These are phyloP conservation scores for Heliconius sara DNA, from an alignment of 2,888 invertebrate genomes.

Conservation along the genomic window DNA sequence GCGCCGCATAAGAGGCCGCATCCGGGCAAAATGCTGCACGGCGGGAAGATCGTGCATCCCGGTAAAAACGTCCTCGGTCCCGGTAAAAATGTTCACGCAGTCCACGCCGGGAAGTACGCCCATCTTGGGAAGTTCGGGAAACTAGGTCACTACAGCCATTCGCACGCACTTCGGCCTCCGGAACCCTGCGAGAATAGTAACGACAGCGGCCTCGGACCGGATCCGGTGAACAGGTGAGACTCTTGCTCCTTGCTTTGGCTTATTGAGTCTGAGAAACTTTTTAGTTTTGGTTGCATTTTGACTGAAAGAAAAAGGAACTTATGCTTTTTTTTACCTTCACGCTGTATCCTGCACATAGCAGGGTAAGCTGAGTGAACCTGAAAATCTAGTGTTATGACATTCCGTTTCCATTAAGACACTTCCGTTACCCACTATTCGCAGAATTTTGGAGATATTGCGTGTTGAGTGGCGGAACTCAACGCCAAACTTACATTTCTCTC, in stretches of 20 bases:
- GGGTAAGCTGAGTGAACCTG: too few relatives aligned
- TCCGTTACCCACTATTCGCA: too few relatives aligned
- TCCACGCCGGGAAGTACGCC: slow-evolving; percentile 54
- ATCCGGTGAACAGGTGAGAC: slow-evolving; percentile 83
- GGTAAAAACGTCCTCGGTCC: slow-evolving; percentile 65
- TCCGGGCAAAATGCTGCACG: slow-evolving; percentile 75
- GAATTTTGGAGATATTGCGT: too few relatives aligned
- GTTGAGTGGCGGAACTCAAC: too few relatives aligned
- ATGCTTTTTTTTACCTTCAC: too few relatives aligned
- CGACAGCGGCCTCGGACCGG: slow-evolving; percentile 94
- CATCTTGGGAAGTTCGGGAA: slow-evolving; percentile 75
- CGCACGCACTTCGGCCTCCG: slow-evolving; percentile 77
- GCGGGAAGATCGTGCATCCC: slow-evolving; percentile 76
- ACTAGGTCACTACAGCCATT: slow-evolving; percentile 73
- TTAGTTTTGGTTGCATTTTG: neutral
- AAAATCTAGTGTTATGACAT: too few relatives aligned
- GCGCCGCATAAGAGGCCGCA: slow-evolving; percentile 86
- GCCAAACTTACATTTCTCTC: too few relatives aligned
- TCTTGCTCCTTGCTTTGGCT: slow-evolving; percentile 26
- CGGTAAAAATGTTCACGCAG: slow-evolving; percentile 64
- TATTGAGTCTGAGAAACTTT: neutral
- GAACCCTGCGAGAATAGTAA: slow-evolving; percentile 93
- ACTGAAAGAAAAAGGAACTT: slow-evolving; percentile 2
- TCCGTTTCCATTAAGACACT: too few relatives aligned
- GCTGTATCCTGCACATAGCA: too few relatives aligned